Conservation (phyloP, 2,888 invertebrate genomes). For the Pasiphila rectangulata region DNA sequence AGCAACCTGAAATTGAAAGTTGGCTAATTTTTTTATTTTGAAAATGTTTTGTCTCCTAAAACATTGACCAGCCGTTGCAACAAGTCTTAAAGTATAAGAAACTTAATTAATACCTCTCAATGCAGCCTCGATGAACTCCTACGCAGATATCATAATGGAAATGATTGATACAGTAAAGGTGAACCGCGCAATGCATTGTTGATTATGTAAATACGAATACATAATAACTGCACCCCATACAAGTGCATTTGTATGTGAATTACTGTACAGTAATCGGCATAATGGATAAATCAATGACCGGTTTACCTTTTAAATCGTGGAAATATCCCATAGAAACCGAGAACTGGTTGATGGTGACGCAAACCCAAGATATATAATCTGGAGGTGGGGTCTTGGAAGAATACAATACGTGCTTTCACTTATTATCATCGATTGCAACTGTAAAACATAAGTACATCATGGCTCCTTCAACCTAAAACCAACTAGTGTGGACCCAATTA, state of each 20-base stretch:
- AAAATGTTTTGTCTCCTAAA: no score
- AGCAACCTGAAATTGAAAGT: no score
- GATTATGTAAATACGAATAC: conserved; percentile 7
- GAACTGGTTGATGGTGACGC: neutral
- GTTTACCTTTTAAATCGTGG: neutral
- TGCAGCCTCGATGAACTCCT: neutral
- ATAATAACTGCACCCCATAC: conserved; percentile 10
- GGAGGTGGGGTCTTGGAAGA: neutral
- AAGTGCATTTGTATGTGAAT: conserved; percentile 14
- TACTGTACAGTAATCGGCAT: conserved; percentile 6
- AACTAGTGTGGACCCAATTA: no score
- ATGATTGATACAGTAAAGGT: conserved; percentile 9
- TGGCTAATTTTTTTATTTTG: no score
- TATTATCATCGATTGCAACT: neutral
- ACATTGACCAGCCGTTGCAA: no score
- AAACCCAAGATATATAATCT: neutral
- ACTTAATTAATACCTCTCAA: neutral
- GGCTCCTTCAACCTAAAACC: no score
- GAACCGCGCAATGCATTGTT: conserved; percentile 7
- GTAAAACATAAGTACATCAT: no score
- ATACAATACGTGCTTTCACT: neutral
- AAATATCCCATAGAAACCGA: neutral
- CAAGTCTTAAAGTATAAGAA: neutral
- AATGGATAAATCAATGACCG: neutral
- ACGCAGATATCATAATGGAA: conserved; percentile 6